A percentile compares a stretch with the other conserved stretches of the same genome.
These are phyloP conservation scores for Selenia dentaria DNA, from an alignment of 2,888 invertebrate species.

Conservation along the genomic window DNA sequence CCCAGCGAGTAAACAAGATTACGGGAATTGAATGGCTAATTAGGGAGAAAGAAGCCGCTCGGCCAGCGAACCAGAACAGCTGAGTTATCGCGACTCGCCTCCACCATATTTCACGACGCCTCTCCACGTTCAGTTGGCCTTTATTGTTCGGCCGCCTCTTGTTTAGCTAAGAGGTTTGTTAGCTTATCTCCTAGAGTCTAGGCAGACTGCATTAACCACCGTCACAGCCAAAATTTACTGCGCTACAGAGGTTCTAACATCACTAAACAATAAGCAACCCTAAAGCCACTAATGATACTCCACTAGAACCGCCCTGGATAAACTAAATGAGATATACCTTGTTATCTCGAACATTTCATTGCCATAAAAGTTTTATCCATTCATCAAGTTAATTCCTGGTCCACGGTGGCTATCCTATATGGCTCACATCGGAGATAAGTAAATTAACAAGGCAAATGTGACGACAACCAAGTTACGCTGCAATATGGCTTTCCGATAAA, in stretches of 20 bases:
- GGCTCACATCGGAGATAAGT: conserved; percentile 52
- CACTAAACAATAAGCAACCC: conserved; percentile 40
- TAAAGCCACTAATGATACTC: conserved; percentile 33
- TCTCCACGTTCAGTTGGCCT: conserved; percentile 15
- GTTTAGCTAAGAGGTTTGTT: conserved; percentile 29
- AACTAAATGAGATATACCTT: conserved; percentile 20
- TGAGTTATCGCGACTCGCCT: conserved; percentile 78
- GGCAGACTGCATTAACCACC: conserved; percentile 75
- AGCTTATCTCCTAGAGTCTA: conserved; percentile 66
- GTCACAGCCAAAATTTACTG: conserved; percentile 67
- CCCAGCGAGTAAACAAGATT: conserved; percentile 82
- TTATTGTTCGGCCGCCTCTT: conserved; percentile 24
- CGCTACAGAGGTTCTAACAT: conserved; percentile 54
- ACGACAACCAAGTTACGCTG: conserved; percentile 61
- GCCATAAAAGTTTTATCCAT: conserved; percentile 29
- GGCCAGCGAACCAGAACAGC: conserved; percentile 42
- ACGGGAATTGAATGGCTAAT: conserved; percentile 84
- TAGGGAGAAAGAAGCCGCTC: conserved; percentile 80
- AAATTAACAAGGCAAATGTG: conserved; percentile 55
- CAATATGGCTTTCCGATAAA: conserved; percentile 55
- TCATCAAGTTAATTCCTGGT: conserved; percentile 49
- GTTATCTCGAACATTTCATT: conserved; percentile 19
- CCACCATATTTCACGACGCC: conserved; percentile 78
- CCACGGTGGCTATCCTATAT: conserved; percentile 39
- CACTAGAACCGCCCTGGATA: conserved; percentile 11